These are phyloP conservation scores for Limnephilus auricula DNA, from an alignment of 2,888 invertebrate genomes.

Conservation along the genomic window DNA sequence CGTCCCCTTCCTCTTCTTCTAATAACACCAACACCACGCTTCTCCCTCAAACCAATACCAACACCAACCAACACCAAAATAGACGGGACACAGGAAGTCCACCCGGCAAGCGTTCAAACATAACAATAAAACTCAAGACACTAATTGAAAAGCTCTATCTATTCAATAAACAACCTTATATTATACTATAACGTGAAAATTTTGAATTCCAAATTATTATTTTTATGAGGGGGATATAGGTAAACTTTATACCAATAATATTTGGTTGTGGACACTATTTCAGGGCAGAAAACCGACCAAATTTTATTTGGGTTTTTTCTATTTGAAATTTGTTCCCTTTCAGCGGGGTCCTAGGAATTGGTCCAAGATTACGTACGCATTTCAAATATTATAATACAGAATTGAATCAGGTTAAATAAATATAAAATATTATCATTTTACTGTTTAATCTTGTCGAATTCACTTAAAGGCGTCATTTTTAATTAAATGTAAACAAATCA, in stretches of 20 bases:
- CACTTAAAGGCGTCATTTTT: no score
- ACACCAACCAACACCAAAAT: not conserved
- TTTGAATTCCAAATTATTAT: no score
- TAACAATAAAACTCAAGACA: not conserved
- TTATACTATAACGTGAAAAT: no score
- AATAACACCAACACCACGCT: not conserved
- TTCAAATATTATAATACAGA: not conserved
- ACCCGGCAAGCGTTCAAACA: not conserved
- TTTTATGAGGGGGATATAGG: not conserved
- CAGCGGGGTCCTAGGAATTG: not conserved
- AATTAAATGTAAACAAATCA: no score
- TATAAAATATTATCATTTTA: no score
- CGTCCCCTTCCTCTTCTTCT: not conserved
- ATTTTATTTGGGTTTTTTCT: not conserved
- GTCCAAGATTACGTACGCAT: not conserved
- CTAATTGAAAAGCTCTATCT: not conserved
- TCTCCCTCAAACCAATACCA: not conserved
- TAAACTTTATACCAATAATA: not conserved
- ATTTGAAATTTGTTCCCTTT: not conserved
- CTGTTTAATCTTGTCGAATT: no score
- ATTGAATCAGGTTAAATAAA: not conserved
- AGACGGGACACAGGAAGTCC: not conserved
- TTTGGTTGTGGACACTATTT: not conserved
- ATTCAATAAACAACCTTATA: no score
- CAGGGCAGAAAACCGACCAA: not conserved